Evolutionary conservation across 2,113 vertebrate species (phyloP), one percentile per base, ranked within the genome.

Genomic region (Neopipo cinnamomea): DNA sequence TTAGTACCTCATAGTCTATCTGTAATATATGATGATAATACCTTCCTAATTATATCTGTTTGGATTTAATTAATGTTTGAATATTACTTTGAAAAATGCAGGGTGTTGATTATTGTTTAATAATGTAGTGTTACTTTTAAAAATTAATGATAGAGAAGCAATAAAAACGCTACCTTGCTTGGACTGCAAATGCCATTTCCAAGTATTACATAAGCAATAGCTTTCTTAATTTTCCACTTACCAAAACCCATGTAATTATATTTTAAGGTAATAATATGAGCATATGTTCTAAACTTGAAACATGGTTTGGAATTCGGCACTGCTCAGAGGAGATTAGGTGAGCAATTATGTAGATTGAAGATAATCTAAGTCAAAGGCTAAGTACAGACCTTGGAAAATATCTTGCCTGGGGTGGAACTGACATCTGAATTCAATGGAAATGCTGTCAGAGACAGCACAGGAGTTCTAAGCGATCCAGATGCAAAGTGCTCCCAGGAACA

Each of bases 121-220:
- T 95, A 74, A 83, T 24, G n/a, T 70, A 76, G 92, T 85, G 82
- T 91, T 94, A 74, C 95, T 92, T 84, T 95, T 95, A 76, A 94
- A 96, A 94, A 44, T 22, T 59, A 68, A 75, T 68, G 52, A 33
- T 28, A 85, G 63, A 82, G 89, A 95, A 94, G 88, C 88, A 82
- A 9, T 50, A 81, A 56, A 82, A 96, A 97, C n/a, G 55, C 70
- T 83, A 44, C 92, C 76, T 72, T 30, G 91, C 96, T 93, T 93
- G 96, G 95, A 78, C 92, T 95, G 89, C 88, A 82, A 74, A 85
- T 95, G 80, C 9, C 44, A 59, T 42, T 83, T 88, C 68, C 24
- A 44, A 92, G 42, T 70, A 68, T 95, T 72, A 46, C 72, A 91
- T 84, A 94, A 93, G 82, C 74, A 77, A 39, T 44, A 72, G 63